phyloP scores from a whole-genome alignment of 2,888 invertebrate genomes.

The Lordiphosa fenestrarum region DNA sequence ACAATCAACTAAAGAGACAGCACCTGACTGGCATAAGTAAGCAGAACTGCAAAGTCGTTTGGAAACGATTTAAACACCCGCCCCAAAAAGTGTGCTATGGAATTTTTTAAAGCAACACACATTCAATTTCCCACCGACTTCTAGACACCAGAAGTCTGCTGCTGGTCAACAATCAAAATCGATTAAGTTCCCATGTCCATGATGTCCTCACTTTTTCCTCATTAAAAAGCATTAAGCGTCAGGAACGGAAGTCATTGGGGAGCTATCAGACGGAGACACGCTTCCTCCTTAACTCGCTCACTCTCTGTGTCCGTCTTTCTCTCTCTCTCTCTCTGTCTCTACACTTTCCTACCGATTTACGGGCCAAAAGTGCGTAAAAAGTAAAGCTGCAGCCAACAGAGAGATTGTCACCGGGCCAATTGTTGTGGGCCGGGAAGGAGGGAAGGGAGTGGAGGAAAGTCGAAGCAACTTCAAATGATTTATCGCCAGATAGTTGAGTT shows the following conservation, averaged over 20 bases:
- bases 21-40: conserved; percentile 73
- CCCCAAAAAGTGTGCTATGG: conserved; percentile 22
- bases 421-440: neutral
- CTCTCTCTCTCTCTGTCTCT: conserved; percentile 8
- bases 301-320: neutral
- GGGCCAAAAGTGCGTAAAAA: conserved; percentile 37
- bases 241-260: conserved; percentile 70
- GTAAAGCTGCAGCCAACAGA: conserved; percentile 5
- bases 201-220: conserved; percentile 42
- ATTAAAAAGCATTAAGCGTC: conserved; percentile 73
- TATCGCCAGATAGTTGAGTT: conserved; percentile 72
- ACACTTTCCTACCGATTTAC: conserved; percentile 27
- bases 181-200: conserved; percentile 52
- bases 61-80: conserved; percentile 63
- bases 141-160: conserved; percentile 23
- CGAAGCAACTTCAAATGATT: conserved; percentile 69
- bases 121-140: conserved; percentile 29
- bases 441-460: conserved; percentile 21
- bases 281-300: conserved; percentile 47
- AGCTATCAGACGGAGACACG: conserved; percentile 69
- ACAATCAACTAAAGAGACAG: conserved; percentile 28
- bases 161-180: conserved; percentile 54
- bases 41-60: conserved; percentile 66
- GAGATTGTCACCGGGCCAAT: conserved; percentile 9
- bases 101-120: conserved; percentile 25